These are phyloP conservation scores for Lichenostomus cassidix DNA, from an alignment of 2,113 vertebrate species.

Conservation along the genomic window DNA sequence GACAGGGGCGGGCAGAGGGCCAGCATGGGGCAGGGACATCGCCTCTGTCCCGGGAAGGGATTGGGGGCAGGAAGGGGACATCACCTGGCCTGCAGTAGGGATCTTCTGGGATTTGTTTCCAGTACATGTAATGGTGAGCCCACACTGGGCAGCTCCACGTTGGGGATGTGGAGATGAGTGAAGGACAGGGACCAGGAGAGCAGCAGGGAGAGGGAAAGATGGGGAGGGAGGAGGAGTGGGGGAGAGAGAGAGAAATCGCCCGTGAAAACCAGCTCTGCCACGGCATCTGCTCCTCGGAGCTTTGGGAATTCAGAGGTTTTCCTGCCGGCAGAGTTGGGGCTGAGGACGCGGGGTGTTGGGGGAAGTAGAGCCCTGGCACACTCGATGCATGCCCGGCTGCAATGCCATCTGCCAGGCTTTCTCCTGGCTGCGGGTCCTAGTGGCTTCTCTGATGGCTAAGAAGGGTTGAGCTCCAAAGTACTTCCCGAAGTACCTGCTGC, in stretches of 20 bases:
- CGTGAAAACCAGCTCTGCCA: not conserved
- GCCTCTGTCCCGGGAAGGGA: not conserved
- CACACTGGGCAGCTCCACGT: fast-evolving
- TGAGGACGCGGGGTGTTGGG: fast-evolving
- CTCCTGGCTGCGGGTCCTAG: not conserved
- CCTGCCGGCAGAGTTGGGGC: not conserved
- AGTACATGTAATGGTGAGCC: not conserved
- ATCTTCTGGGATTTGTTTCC: not conserved
- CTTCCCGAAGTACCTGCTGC: not conserved
- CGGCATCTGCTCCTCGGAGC: not conserved
- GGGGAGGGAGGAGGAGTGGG: not conserved
- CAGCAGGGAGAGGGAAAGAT: not conserved
- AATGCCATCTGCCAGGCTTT: not conserved
- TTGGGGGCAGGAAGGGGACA: not conserved
- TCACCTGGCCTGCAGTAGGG: not conserved
- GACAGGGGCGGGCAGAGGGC: not conserved
- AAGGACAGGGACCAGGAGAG: not conserved
- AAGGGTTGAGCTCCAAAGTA: not conserved
- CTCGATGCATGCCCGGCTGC: not conserved
- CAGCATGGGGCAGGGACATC: not conserved
- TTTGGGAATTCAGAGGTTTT: not conserved
- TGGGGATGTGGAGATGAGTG: not conserved
- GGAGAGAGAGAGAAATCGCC: not conserved
- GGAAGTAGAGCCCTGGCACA: not conserved
- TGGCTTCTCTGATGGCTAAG: not conserved